These are phyloP conservation scores for Psittacara wagleri DNA, from an alignment of 2,113 vertebrate genomes.

Conservation along the genomic window DNA sequence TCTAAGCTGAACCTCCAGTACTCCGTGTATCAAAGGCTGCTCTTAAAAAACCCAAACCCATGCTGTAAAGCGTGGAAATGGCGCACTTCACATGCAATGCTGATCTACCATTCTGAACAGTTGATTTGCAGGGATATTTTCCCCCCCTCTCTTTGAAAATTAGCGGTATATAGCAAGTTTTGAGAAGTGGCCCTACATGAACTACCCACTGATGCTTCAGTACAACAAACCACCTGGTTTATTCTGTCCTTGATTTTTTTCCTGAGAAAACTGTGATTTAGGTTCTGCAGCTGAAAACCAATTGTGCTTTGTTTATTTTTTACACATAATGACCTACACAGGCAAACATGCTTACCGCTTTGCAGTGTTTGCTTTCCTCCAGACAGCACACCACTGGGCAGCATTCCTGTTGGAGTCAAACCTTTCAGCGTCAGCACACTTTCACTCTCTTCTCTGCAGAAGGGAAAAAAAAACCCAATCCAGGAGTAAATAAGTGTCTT, in stretches of 20 bases:
- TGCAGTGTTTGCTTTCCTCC: constrained; percentile 97
- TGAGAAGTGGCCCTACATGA: not conserved
- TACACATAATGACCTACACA: not conserved
- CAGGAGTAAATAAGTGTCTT: not conserved
- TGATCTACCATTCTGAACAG: not conserved
- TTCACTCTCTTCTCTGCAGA: constrained; percentile 95
- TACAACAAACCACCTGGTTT: not conserved
- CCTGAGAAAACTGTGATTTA: not conserved
- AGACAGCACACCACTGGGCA: constrained; percentile 95
- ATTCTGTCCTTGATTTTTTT: not conserved
- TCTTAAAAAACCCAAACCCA: not conserved
- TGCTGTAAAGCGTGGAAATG: not conserved
- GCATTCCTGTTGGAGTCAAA: constrained; percentile 96
- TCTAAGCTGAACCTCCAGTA: not conserved
- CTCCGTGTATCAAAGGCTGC: not conserved
- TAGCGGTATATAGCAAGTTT: not conserved
- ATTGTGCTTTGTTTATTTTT: not conserved
- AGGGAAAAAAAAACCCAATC: not conserved
- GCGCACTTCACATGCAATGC: not conserved
- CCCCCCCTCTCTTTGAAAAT: not conserved
- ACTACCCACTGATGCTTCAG: not conserved
- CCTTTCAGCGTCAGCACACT: constrained; percentile 97
- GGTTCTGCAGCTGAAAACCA: constrained; percentile 1
- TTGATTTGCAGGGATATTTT: not conserved
- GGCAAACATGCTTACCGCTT: constrained; percentile 86